These are phyloP conservation scores for Sebastes flavidus DNA, from an alignment of 2,797 vertebrate species.

Conservation along the genomic window DNA sequence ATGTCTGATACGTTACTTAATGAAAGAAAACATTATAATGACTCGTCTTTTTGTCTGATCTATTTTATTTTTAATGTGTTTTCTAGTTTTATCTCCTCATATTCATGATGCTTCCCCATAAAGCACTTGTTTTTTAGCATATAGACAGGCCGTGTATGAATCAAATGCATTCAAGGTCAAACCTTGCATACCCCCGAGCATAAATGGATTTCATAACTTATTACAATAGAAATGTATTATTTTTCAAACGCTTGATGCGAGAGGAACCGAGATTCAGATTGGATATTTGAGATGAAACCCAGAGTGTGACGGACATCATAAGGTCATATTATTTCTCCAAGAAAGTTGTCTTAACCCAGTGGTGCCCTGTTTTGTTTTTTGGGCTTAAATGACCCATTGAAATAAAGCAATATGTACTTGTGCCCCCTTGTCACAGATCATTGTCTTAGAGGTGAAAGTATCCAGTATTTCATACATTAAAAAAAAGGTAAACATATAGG, in stretches of 20 bases:
- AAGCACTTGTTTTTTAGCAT: neutral
- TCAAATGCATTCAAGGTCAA: conserved; percentile 4
- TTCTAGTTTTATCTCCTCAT: neutral
- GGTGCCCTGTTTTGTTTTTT: neutral
- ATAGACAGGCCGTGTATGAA: neutral
- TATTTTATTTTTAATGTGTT: neutral
- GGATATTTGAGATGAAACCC: neutral
- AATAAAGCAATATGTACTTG: too few species aligned
- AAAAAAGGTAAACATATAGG: too few species aligned
- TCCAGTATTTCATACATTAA: too few species aligned
- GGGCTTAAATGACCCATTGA: too few species aligned
- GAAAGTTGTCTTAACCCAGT: neutral
- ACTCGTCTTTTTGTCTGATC: neutral
- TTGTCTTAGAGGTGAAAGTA: too few species aligned
- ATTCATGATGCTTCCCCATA: neutral
- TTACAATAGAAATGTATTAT: neutral
- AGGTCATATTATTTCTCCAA: neutral
- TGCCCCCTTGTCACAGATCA: too few species aligned
- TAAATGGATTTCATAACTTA: neutral
- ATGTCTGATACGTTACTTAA: neutral
- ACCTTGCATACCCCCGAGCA: neutral
- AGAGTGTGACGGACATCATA: neutral
- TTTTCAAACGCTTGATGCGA: neutral
- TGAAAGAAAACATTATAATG: neutral
- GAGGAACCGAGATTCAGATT: neutral